A percentile compares a stretch with the other conserved stretches of the same genome.
Conservation (phyloP, 2,888 invertebrate species). For the Zhuqinia jingwanae region DNA sequence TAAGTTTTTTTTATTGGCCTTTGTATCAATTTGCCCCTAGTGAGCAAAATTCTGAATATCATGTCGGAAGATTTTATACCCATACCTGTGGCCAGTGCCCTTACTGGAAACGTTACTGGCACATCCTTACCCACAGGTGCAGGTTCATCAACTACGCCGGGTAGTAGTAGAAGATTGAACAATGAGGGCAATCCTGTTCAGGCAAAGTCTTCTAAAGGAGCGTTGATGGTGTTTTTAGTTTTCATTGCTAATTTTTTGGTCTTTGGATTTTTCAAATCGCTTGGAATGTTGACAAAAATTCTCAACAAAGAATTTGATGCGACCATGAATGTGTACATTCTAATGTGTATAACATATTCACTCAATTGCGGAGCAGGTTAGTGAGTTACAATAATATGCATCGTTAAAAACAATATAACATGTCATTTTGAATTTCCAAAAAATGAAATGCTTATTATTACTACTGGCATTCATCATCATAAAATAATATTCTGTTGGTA, state of each 20-base stretch:
- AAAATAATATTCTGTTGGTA: background rate
- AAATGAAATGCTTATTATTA: background rate
- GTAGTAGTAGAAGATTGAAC: too few species aligned
- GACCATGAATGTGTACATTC: slow-evolving; percentile 65
- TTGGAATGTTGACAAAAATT: slow-evolving; percentile 70
- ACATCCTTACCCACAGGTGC: too few species aligned
- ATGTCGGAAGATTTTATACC: background rate
- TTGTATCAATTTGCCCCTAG: too few species aligned
- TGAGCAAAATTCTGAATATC: too few species aligned
- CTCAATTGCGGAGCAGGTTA: slow-evolving; percentile 73
- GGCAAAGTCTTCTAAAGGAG: slow-evolving; percentile 39
- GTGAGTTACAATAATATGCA: background rate
- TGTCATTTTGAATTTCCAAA: background rate
- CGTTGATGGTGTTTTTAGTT: slow-evolving; percentile 62
- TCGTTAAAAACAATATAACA: too few species aligned
- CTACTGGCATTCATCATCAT: too few species aligned
- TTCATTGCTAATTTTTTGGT: slow-evolving; percentile 69
- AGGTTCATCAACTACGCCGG: too few species aligned
- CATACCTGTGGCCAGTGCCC: background rate
- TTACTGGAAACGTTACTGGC: too few species aligned
- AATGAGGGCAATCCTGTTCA: too few species aligned
- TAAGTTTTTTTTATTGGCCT: too few species aligned
- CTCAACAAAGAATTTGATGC: slow-evolving; percentile 55
- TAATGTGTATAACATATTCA: slow-evolving; percentile 69
- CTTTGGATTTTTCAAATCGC: slow-evolving; percentile 70